Percentiles rank a stretch among this genome's conserved stretches.
phyloP scores from a whole-genome alignment of 2,113 vertebrate genomes.

The Psilopsiagon aymara region DNA sequence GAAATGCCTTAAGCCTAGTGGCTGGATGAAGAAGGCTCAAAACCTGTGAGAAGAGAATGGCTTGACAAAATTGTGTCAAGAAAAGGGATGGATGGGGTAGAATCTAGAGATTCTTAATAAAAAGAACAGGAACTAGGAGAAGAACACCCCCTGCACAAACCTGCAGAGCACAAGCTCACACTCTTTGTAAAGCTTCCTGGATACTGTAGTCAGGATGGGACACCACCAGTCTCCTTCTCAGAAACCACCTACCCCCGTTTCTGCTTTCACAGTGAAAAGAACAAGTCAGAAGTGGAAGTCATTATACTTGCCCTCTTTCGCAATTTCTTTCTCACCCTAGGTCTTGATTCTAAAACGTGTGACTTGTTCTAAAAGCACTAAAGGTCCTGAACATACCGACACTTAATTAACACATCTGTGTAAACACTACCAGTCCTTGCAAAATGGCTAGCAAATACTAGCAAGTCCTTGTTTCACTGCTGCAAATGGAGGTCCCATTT shows the following conservation, averaged over 20 bases:
- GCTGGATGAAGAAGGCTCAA: background rate
- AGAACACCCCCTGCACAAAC: background rate
- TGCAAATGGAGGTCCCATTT: background rate
- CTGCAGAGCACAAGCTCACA: background rate
- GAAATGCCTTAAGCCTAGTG: background rate
- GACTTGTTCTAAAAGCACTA: background rate
- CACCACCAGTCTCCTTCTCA: background rate
- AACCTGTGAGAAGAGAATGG: background rate
- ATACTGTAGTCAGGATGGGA: accelerated
- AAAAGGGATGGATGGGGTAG: background rate
- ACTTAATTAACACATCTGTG: background rate
- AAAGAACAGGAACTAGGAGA: background rate
- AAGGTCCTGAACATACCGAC: background rate
- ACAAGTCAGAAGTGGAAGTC: background rate
- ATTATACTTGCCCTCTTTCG: background rate
- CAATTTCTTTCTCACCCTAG: background rate
- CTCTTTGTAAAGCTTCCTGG: background rate
- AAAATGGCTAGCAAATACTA: background rate
- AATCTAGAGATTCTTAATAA: background rate
- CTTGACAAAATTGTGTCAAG: background rate
- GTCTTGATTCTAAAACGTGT: background rate
- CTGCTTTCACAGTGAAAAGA: background rate
- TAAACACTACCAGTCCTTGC: background rate
- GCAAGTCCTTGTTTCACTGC: background rate
- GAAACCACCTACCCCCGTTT: background rate